These are phyloP conservation scores for Fistularia tabacaria DNA, from an alignment of 2,797 vertebrate species.

Conservation along the genomic window DNA sequence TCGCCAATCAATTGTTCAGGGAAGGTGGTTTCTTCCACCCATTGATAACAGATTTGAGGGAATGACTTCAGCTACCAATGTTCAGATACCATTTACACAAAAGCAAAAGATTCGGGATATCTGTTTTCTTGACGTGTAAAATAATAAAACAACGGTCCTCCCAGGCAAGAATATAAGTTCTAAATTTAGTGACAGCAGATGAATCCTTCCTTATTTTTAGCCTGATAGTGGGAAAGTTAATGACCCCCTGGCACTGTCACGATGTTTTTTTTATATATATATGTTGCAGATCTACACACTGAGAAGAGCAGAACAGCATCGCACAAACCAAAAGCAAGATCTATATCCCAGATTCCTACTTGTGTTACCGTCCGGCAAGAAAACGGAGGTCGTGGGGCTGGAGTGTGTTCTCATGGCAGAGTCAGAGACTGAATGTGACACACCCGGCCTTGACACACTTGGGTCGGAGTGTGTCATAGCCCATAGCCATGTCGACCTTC, in stretches of 20 bases:
- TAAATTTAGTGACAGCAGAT: too few species aligned
- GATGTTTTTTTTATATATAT: not conserved
- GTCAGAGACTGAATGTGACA: constrained; percentile 87
- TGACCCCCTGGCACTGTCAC: not conserved
- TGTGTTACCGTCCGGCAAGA: constrained; percentile 62
- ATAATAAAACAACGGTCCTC: too few species aligned
- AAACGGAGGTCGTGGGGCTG: constrained; percentile 82
- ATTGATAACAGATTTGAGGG: too few species aligned
- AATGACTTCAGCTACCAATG: too few species aligned
- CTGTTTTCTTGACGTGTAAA: too few species aligned
- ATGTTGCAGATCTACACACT: constrained; percentile 51
- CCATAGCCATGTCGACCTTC: constrained; percentile 83
- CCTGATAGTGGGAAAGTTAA: too few species aligned
- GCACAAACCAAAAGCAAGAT: constrained; percentile 25
- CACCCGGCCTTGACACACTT: constrained; percentile 82
- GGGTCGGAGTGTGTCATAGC: constrained; percentile 86
- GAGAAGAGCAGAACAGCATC: constrained; percentile 29
- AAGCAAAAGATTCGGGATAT: too few species aligned
- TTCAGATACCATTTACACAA: too few species aligned
- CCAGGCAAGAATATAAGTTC: too few species aligned
- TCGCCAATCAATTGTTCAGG: too few species aligned
- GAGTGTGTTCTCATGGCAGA: constrained; percentile 85
- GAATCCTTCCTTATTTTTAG: too few species aligned
- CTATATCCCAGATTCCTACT: constrained; percentile 51
- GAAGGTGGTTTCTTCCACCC: too few species aligned